Evolutionary conservation across 2,888 invertebrate genomes (phyloP), one percentile per base, ranked within the genome.

Genomic region (Hypsopygia costalis): DNA sequence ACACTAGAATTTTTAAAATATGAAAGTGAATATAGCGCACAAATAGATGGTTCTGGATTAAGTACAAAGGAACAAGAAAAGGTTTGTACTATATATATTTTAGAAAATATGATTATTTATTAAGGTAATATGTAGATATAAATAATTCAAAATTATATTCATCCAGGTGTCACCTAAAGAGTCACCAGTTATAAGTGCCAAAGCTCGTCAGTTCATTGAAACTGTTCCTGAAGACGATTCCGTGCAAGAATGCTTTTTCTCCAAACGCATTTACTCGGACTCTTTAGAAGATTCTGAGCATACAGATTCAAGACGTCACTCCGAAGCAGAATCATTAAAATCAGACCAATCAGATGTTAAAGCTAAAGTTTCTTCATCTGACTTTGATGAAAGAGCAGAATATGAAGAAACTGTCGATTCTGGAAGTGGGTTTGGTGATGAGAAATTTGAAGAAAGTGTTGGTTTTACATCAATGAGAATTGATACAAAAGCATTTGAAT

Each of bases 141-240:
- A 22, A 22, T 3, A 16, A 16, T 11, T 34, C 10, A 8, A 6
- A 16, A 36, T n/a, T 16, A 33, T 21, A 37, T 57, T 56, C 34
- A n/a, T n/a, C n/a, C 40, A 80, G 87, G 55, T 73, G 11, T 73
- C 78, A 22, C 74, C 80, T 11, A 89, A 87, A 62, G 89, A 88
- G 48, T 88, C 88, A 1, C 87, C 88, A 30, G 82, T 87, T 0
- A 89, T 90, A 25, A 90, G 89, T 51, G 87, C 89, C 7, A 90
- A 90, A 55, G 89, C 89, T 10, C 73, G 89, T 1, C 89, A 89
- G 45, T 90, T 90, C 47, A 90, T 90, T 47, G 89, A 90, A 58
- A 89, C 89, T 5, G 89, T 89, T n/a, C 89, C 89, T 3, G 89
- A 90, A 69, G 89, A 89, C 56, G 89, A 89, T 54, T 89, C 89